Conservation (phyloP, 2,113 vertebrate species). For the Ibidorhyncha struthersii region DNA sequence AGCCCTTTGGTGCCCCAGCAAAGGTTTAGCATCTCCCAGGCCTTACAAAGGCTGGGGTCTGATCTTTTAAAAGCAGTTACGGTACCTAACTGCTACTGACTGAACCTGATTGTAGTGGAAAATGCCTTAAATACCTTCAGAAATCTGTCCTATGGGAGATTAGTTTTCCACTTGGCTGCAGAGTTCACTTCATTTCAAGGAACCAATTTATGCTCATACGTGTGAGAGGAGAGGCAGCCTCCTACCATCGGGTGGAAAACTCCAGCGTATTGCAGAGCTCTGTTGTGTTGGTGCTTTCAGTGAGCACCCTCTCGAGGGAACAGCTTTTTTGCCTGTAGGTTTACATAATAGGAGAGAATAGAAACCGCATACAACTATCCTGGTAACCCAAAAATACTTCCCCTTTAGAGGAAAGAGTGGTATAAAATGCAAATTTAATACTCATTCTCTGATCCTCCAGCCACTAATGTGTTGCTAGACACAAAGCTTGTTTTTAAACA, state of each 20-base stretch:
- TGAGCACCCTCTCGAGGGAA: neutral
- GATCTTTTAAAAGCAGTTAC: neutral
- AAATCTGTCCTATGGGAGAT: neutral
- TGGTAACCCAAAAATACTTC: neutral
- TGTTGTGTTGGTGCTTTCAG: neutral
- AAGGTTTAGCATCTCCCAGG: neutral
- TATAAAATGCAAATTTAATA: neutral
- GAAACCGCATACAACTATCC: neutral
- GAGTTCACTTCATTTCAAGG: neutral
- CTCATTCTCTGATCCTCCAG: neutral
- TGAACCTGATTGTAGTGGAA: neutral
- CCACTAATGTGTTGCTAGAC: neutral
- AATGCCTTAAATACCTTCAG: neutral
- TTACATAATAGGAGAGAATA: constrained; percentile 18
- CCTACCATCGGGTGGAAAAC: neutral
- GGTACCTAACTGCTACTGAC: neutral
- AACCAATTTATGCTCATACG: neutral
- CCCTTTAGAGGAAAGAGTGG: neutral
- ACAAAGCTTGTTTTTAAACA: constrained; percentile 6
- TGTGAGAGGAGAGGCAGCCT: neutral
- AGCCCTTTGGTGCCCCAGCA: neutral
- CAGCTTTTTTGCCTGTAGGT: neutral
- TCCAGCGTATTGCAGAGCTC: neutral
- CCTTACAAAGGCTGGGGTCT: neutral
- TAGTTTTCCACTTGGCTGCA: neutral